A percentile compares a stretch with the other conserved stretches of the same genome.
Conservation (phyloP, 2,113 vertebrate genomes). For the Sitta europaea region DNA sequence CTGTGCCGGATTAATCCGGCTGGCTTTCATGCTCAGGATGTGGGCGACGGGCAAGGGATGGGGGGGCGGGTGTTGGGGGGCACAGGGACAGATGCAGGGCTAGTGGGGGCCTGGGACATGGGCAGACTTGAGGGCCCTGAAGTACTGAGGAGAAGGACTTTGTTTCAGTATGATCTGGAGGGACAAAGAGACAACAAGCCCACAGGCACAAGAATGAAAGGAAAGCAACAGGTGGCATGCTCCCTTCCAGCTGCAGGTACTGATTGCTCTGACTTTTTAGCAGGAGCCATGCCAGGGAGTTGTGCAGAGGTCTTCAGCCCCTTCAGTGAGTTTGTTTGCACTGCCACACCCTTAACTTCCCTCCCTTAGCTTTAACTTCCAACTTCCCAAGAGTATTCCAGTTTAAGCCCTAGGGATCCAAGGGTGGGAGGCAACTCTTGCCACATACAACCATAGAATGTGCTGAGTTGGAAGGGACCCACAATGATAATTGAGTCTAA, state of each 20-base stretch:
- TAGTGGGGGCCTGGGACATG: neutral
- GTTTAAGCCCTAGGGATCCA: neutral
- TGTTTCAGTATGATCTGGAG: neutral
- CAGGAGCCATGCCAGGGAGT: neutral
- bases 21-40: conserved; percentile 69
- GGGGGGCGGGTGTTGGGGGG: neutral
- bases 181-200: neutral
- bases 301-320: neutral
- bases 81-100: neutral
- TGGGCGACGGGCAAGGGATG: neutral
- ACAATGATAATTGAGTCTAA: neutral
- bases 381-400: rapidly evolving
- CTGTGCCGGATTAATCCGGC: conserved; percentile 81
- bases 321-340: neutral
- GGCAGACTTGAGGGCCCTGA: neutral
- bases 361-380: neutral
- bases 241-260: neutral
- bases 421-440: neutral
- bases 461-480: neutral
- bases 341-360: neutral
- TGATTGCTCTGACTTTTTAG: neutral
- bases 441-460: neutral
- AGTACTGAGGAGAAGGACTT: neutral
- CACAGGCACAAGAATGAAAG: neutral
- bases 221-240: neutral